These are phyloP conservation scores for Drosophila azteca DNA, from an alignment of 1,140 invertebrate species.

Conservation along the genomic window DNA sequence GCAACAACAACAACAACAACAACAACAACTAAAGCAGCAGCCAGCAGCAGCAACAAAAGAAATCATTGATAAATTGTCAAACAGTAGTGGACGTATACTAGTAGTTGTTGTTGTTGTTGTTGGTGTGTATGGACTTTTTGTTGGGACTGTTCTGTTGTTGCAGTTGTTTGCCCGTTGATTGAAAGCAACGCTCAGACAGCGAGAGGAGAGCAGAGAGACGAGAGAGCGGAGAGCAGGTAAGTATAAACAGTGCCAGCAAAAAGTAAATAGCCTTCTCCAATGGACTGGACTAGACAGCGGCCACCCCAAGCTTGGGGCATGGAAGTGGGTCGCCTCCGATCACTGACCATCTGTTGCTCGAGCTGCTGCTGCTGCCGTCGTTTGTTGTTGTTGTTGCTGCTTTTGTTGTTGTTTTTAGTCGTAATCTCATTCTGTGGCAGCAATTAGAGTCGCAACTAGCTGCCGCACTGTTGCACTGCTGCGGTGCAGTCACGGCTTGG, in stretches of 20 bases:
- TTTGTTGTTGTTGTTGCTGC: neutral
- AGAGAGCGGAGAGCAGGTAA: slow-evolving; percentile 51
- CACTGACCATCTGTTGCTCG: slow-evolving; percentile 69
- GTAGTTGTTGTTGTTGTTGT: slow-evolving; percentile 48
- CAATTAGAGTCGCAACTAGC: slow-evolving; percentile 67
- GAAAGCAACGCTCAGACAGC: slow-evolving; percentile 37
- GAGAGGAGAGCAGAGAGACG: neutral
- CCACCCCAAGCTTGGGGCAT: slow-evolving; percentile 39
- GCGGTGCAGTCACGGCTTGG: slow-evolving; percentile 32
- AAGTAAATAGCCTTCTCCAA: slow-evolving; percentile 65
- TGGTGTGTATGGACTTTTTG: slow-evolving; percentile 49
- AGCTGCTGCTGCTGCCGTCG: slow-evolving; percentile 26
- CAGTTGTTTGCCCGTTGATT: slow-evolving; percentile 62
- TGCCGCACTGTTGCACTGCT: slow-evolving; percentile 20
- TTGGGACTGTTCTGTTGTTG: slow-evolving; percentile 16
- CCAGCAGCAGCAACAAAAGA: slow-evolving; percentile 41
- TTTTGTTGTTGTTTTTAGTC: slow-evolving; percentile 10
- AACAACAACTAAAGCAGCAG: slow-evolving; percentile 17
- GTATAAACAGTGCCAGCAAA: slow-evolving; percentile 69
- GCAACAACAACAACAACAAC: slow-evolving; percentile 23
- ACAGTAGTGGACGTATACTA: slow-evolving; percentile 57
- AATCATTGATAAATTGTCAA: slow-evolving; percentile 81
- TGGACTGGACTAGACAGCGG: slow-evolving; percentile 40
- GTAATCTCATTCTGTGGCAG: slow-evolving; percentile 74
- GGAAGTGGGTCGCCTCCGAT: slow-evolving; percentile 71